Conservation (phyloP, 2,797 vertebrate genomes). For the Tinamus major region DNA sequence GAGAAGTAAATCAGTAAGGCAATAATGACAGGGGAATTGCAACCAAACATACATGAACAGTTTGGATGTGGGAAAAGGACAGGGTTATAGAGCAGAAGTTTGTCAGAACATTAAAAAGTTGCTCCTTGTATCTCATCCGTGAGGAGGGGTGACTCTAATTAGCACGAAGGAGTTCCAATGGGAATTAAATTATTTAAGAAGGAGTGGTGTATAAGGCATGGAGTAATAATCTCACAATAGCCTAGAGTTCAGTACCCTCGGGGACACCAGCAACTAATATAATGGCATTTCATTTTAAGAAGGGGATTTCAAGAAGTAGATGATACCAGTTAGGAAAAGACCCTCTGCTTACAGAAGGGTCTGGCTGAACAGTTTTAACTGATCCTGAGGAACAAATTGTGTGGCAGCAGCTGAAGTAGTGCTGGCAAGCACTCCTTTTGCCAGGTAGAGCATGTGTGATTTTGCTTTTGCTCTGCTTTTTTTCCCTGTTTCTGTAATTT, state of each 20-base stretch:
- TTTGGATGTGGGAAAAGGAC: not conserved
- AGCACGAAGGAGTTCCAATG: not conserved
- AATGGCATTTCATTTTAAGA: not conserved
- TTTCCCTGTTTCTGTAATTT: not conserved
- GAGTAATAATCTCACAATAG: not conserved
- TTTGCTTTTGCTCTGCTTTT: not conserved
- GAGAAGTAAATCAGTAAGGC: not conserved
- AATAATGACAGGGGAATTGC: not conserved
- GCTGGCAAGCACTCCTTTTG: not conserved
- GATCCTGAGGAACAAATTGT: not conserved
- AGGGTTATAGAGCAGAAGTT: not conserved
- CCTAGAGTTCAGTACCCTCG: not conserved
- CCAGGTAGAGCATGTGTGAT: not conserved
- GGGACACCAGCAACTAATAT: not conserved
- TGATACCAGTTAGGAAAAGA: not conserved
- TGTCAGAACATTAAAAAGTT: not conserved
- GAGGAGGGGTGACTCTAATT: not conserved
- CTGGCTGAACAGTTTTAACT: not conserved
- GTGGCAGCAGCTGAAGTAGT: not conserved
- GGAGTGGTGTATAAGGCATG: not conserved
- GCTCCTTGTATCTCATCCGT: not conserved
- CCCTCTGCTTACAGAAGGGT: not conserved
- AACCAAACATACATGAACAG: not conserved
- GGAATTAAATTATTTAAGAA: not conserved
- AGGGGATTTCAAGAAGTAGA: not conserved